Percentiles rank a stretch among this genome's conserved stretches.
These are phyloP conservation scores for Halocaridina rubra DNA, from an alignment of 2,888 invertebrate species.

Conservation along the genomic window DNA sequence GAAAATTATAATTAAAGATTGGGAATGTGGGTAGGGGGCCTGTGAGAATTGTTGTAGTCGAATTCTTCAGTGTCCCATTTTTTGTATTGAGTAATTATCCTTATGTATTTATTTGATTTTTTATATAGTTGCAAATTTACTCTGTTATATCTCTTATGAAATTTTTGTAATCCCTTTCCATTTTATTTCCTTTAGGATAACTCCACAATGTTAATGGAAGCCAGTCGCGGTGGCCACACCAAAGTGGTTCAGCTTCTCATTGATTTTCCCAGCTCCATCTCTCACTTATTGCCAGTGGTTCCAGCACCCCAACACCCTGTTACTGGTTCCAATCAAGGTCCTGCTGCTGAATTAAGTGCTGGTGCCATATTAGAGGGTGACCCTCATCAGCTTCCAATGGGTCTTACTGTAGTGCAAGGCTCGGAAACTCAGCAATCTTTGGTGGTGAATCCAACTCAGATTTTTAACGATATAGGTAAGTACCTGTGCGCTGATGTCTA, in stretches of 20 bases:
- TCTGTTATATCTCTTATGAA: no score
- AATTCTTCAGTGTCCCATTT: no score
- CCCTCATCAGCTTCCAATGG: conserved; percentile 43
- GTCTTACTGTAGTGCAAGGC: conserved; percentile 50
- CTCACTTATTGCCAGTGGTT: conserved; percentile 58
- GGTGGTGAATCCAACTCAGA: conserved; percentile 51
- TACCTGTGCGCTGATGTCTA: no score
- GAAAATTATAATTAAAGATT: no score
- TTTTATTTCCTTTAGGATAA: conserved; percentile 75
- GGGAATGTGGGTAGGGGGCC: no score
- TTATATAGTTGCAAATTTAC: no score
- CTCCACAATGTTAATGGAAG: conserved; percentile 98
- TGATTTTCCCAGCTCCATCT: conserved; percentile 89
- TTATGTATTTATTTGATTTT: no score
- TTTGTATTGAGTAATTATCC: no score
- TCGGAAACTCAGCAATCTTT: conserved; percentile 47
- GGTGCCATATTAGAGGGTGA: conserved; percentile 67
- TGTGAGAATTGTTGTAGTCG: no score
- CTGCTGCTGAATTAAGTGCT: conserved; percentile 35
- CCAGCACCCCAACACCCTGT: conserved; percentile 40
- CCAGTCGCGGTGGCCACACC: conserved; percentile 97
- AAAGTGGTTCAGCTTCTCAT: conserved; percentile 93
- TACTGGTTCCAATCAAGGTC: conserved; percentile 36
- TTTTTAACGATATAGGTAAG: conserved; percentile 55
- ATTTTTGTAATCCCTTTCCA: no score